phyloP scores from a whole-genome alignment of 2,113 vertebrate species.

The Theristicus caerulescens region DNA sequence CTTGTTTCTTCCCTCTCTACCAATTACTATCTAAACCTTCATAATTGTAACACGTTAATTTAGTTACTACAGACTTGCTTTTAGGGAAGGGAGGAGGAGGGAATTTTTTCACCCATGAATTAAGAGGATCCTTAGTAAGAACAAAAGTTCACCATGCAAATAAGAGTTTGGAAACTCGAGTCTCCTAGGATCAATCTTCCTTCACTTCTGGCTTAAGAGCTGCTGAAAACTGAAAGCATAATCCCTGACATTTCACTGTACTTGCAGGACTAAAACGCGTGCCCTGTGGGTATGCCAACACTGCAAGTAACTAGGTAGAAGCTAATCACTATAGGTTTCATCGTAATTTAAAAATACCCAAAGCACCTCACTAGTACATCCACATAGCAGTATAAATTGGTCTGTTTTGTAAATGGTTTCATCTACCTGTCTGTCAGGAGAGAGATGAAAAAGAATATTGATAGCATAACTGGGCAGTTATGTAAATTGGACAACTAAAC shows the following conservation, averaged over 20 bases:
- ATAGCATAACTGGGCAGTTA: slow-evolving; percentile 9
- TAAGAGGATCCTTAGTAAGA: background rate
- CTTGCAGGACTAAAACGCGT: background rate
- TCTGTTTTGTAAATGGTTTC: slow-evolving; percentile 5
- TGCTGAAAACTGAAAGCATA: background rate
- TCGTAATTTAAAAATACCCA: background rate
- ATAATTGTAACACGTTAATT: background rate
- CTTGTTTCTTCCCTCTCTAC: background rate
- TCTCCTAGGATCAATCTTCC: background rate
- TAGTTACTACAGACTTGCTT: background rate
- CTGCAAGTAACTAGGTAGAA: background rate
- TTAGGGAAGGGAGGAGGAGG: background rate
- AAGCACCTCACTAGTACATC: background rate
- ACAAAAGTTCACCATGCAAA: background rate
- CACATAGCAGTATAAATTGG: background rate
- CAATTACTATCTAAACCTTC: background rate
- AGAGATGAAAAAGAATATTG: slow-evolving; percentile 34
- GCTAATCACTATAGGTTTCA: background rate
- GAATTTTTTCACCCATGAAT: background rate
- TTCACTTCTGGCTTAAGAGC: background rate
- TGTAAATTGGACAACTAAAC: slow-evolving; percentile 10
- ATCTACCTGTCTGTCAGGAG: background rate
- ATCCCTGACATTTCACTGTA: background rate
- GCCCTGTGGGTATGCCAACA: background rate
- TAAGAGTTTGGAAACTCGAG: background rate